Conservation (phyloP, 2,113 vertebrate genomes). For the Varanus salvator region DNA sequence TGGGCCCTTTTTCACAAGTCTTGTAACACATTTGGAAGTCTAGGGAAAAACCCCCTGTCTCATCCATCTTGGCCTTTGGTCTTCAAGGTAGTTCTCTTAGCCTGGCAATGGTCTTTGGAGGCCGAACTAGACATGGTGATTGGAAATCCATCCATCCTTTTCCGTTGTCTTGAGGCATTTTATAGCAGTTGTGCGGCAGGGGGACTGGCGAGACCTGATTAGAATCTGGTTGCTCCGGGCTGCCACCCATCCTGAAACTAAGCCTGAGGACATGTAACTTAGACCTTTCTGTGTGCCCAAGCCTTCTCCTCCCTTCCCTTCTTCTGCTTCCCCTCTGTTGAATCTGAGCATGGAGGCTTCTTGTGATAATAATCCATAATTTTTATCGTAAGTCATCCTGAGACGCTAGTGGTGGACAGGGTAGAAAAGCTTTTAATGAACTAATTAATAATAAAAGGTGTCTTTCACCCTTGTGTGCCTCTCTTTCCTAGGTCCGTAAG, state of each 20-base stretch:
- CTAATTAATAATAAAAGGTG: no score
- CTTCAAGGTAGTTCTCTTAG: neutral
- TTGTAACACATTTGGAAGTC: neutral
- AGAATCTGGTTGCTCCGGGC: no score
- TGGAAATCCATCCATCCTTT: neutral
- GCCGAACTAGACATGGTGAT: neutral
- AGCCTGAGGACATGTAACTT: neutral
- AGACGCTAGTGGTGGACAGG: no score
- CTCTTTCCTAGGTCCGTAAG: slow-evolving; percentile 86
- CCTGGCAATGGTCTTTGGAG: neutral
- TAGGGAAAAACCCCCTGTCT: neutral
- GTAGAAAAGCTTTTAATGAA: no score
- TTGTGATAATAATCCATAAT: neutral
- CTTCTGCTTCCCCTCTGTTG: neutral
- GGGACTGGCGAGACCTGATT: no score
- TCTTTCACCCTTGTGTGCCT: neutral
- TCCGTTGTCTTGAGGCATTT: no score
- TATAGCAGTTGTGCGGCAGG: no score
- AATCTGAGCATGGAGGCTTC: neutral
- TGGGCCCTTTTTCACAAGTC: neutral
- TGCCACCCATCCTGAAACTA: no score
- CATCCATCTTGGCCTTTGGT: no score
- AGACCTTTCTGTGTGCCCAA: neutral
- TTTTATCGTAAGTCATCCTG: no score
- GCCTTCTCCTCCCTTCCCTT: neutral